These are phyloP conservation scores for Hemiscyllium ocellatum DNA, from an alignment of 2,113 vertebrate species.

Conservation along the genomic window DNA sequence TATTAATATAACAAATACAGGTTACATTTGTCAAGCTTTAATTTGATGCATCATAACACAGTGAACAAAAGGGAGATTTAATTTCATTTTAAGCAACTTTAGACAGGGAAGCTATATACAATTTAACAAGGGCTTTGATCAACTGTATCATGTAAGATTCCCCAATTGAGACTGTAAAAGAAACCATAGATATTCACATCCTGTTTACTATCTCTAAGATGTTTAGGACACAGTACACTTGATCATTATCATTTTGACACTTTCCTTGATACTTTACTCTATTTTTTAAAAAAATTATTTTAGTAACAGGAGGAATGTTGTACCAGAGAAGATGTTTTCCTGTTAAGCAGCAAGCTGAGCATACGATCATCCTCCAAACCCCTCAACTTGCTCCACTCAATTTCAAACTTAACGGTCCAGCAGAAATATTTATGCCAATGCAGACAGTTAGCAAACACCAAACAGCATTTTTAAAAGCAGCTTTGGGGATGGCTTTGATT, in stretches of 20 bases:
- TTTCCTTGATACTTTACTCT: not conserved
- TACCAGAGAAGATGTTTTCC: not conserved
- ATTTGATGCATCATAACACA: too few relatives aligned
- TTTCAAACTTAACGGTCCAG: not conserved
- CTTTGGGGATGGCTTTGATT: not conserved
- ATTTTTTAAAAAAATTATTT: not conserved
- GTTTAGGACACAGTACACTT: not conserved
- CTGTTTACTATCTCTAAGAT: not conserved
- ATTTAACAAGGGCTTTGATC: not conserved
- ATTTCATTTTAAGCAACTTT: too few relatives aligned
- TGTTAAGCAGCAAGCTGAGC: not conserved
- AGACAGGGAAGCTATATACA: too few relatives aligned
- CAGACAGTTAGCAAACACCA: not conserved
- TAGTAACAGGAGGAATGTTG: not conserved
- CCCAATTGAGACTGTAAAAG: not conserved
- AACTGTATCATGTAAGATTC: not conserved
- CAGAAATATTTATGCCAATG: not conserved
- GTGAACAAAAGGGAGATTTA: too few relatives aligned
- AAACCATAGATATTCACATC: not conserved
- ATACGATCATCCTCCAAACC: not conserved
- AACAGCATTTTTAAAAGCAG: not conserved
- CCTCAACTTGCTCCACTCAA: not conserved
- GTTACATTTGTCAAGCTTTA: too few relatives aligned
- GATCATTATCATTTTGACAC: not conserved
- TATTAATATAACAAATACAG: too few relatives aligned